Evolutionary conservation across 2,888 invertebrate species (phyloP), one percentile per base, ranked within the genome.

Genomic region (Laothoe populi): DNA sequence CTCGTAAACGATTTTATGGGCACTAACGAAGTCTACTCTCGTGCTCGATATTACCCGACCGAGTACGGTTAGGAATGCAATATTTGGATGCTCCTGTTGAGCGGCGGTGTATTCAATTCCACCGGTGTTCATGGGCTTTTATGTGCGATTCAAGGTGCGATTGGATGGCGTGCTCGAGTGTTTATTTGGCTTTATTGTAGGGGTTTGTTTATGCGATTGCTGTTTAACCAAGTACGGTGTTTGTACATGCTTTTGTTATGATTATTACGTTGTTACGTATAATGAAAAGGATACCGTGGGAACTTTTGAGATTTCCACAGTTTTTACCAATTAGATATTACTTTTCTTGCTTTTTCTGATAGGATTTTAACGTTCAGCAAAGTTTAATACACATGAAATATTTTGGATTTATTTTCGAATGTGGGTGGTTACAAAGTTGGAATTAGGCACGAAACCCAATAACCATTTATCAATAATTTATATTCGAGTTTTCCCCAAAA

Each of bases 161-260:
- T 92, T 91, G 92, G 92, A 92, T 92, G 91, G 92, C 90, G 90
- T 91, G 90, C 92, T 92, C 74, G 87, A 88, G 86, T 86, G 92
- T 92, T 92, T 92, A 92, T 92, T 92, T 92, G 89, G 87, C 89
- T 91, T 92, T 92, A 92, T 91, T 92, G 92, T 92, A 84, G 90
- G 91, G 92, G 91, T 92, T 92, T 92, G 92, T 92, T 92, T 92
- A 92, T 92, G 90, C 89, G 91, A 92, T 92, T 90, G 89, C 90
- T 91, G 90, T 92, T 91, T 92, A 90, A 90, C 90, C 89, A 87
- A 91, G 88, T 89, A 89, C 87, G 87, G 86, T 88, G 87, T 88
- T 88, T 84, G 87, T 90, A 90, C 90, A 90, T 84, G 88, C 84
- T 88, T 88, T 90, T 88, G 86, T 90, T 91, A 90, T 89, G 88